Conservation (phyloP, 1,140 invertebrate genomes). For the Eupeodes corollae region DNA sequence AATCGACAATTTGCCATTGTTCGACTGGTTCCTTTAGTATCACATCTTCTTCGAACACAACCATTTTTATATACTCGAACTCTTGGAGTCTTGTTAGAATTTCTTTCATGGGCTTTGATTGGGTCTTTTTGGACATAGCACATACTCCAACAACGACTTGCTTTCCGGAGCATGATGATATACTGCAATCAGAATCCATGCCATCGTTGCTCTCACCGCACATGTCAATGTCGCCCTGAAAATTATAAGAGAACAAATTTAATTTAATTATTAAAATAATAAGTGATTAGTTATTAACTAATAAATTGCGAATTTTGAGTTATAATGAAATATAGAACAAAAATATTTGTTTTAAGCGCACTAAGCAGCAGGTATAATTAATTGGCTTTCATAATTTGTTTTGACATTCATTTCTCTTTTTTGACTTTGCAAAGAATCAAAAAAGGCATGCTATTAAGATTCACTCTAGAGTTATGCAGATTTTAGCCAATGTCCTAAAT, state of each 20-base stretch:
- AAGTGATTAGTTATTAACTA: not conserved
- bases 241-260: slow-evolving; percentile 1
- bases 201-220: slow-evolving; percentile 48
- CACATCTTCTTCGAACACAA: slow-evolving; percentile 87
- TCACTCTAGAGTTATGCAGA: no score
- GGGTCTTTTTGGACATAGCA: slow-evolving; percentile 97
- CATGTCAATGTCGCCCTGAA: slow-evolving; percentile 60
- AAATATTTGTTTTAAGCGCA: no score
- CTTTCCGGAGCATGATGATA: slow-evolving; percentile 33
- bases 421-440: no score
- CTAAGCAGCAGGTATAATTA: no score
- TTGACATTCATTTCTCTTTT: no score
- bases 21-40: slow-evolving; percentile 93
- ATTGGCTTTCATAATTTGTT: no score
- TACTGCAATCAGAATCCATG: slow-evolving; percentile 43
- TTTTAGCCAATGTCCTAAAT: no score
- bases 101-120: slow-evolving; percentile 97
- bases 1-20: slow-evolving; percentile 96
- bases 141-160: slow-evolving; percentile 91
- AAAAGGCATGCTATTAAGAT: no score
- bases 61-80: slow-evolving; percentile 90
- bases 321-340: no score
- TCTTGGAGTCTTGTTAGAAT: slow-evolving; percentile 88
- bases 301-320: not conserved
- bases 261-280: slow-evolving; percentile 7